phyloP scores from a whole-genome alignment of 2,888 invertebrate species.

The Adineta ricciae region DNA sequence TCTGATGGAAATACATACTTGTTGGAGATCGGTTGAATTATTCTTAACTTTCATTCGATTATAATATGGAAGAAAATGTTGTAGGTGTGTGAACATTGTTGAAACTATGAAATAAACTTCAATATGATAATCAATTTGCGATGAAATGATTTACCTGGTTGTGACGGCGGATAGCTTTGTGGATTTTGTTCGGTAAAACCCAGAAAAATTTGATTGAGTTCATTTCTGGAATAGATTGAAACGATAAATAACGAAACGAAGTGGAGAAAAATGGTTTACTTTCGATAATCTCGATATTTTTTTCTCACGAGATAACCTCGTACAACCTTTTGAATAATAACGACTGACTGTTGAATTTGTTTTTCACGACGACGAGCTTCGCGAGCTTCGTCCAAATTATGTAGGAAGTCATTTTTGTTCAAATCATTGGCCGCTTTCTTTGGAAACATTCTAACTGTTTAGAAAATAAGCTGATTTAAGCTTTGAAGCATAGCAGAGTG shows the following conservation, averaged over 20 bases:
- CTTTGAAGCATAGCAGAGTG: too few species aligned
- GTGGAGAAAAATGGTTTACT: background rate
- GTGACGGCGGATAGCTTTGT: background rate
- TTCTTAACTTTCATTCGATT: background rate
- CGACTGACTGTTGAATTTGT: background rate
- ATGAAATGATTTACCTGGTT: background rate
- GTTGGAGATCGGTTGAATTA: background rate
- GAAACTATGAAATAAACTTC: background rate
- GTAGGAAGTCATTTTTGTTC: background rate
- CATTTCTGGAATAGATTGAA: background rate
- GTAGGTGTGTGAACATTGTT: background rate
- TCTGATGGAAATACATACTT: background rate
- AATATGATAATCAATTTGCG: background rate
- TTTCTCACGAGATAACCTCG: slow-evolving; percentile 2
- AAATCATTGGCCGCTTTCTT: background rate
- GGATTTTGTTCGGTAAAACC: background rate
- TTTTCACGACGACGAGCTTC: background rate
- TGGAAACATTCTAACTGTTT: background rate
- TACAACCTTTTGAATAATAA: background rate
- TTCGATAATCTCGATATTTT: background rate
- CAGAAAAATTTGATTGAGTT: background rate
- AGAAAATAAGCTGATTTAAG: too few species aligned
- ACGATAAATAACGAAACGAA: background rate
- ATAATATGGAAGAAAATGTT: slow-evolving; percentile 14
- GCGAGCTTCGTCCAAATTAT: slow-evolving; percentile 14